phyloP scores from a whole-genome alignment of 2,888 invertebrate species.

The Athripsodes cinereus region DNA sequence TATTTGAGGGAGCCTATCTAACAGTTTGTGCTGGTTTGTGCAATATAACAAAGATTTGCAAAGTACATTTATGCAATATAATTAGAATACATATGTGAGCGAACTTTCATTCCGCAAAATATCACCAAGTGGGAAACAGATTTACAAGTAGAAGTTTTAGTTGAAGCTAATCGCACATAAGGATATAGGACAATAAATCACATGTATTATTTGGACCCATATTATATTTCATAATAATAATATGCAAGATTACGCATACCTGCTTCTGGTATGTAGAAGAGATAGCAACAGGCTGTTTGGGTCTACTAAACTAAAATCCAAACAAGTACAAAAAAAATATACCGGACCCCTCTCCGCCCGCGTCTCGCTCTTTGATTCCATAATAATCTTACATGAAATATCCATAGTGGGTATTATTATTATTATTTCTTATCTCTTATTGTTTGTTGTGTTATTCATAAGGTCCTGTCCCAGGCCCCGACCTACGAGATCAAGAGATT shows the following conservation, averaged over 20 bases:
- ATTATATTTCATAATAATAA: too few species aligned
- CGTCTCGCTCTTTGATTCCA: background rate
- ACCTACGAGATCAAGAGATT: background rate
- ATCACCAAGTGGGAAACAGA: too few species aligned
- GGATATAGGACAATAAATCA: too few species aligned
- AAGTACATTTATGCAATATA: too few species aligned
- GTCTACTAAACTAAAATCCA: conserved; percentile 8
- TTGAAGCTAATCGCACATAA: too few species aligned
- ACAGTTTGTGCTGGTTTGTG: too few species aligned
- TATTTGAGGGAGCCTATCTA: too few species aligned
- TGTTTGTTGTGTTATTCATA: conserved; percentile 9
- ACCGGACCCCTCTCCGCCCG: background rate
- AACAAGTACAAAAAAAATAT: background rate
- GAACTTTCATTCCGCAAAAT: too few species aligned
- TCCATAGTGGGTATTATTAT: background rate
- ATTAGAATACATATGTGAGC: too few species aligned
- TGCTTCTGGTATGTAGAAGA: conserved; percentile 12
- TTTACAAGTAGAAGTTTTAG: too few species aligned
- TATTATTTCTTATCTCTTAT: background rate
- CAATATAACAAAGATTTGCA: too few species aligned
- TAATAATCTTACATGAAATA: background rate
- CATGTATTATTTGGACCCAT: too few species aligned
- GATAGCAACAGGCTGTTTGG: conserved; percentile 4
- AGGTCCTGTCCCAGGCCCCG: conserved; percentile 10
- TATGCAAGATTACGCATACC: conserved; percentile 18